Conservation (phyloP, 1,140 invertebrate genomes). For the Lysiphlebus fabarum region DNA sequence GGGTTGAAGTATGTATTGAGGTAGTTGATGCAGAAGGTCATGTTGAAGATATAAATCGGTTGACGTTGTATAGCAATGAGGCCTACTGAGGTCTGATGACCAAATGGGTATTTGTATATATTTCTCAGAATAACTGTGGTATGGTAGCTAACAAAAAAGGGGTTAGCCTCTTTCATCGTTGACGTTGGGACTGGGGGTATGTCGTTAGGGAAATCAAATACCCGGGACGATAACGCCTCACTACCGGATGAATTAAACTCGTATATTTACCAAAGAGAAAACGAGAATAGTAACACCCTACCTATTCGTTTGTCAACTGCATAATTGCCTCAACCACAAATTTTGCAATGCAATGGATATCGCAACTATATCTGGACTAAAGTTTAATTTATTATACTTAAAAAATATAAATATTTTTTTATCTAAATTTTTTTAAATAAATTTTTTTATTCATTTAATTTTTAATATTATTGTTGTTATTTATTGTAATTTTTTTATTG, state of each 20-base stretch:
- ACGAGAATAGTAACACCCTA: conserved; percentile 8
- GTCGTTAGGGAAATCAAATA: conserved; percentile 38
- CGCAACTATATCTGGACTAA: background rate
- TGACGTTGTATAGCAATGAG: too few relatives aligned
- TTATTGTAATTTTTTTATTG: too few relatives aligned
- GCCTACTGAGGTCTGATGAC: too few relatives aligned
- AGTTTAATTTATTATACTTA: background rate
- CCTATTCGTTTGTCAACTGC: conserved; percentile 25
- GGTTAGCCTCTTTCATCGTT: conserved; percentile 3
- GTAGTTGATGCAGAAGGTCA: too few relatives aligned
- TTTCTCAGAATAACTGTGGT: too few relatives aligned
- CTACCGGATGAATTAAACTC: conserved; percentile 36
- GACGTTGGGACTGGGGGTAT: background rate
- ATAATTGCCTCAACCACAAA: conserved; percentile 21
- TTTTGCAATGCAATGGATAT: conserved; percentile 3
- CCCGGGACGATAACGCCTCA: conserved; percentile 25
- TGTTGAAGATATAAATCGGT: too few relatives aligned
- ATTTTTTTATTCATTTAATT: too few relatives aligned
- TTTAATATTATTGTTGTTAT: too few relatives aligned
- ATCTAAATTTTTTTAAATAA: background rate
- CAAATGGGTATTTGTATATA: too few relatives aligned
- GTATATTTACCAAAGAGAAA: conserved; percentile 29
- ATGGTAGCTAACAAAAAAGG: background rate
- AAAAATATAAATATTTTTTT: background rate
- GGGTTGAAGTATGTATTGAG: too few relatives aligned